phyloP scores from a whole-genome alignment of 1,140 invertebrate species.

The Gyrodactylus salaris region DNA sequence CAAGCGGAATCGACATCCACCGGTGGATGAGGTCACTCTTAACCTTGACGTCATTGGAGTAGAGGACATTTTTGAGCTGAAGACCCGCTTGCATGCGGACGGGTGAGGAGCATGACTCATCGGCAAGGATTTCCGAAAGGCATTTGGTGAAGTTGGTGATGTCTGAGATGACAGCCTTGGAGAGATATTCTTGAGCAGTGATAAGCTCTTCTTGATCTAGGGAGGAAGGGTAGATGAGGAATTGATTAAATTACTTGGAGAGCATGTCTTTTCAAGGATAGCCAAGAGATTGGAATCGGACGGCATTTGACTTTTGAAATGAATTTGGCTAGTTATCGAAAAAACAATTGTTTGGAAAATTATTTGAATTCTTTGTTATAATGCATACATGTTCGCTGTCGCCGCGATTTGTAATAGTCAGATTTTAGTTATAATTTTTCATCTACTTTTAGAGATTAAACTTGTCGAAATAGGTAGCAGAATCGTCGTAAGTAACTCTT shows the following conservation, averaged over 20 bases:
- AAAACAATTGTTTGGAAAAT: too few relatives aligned
- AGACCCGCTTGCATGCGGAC: conserved; percentile 84
- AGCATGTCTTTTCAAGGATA: conserved; percentile 5
- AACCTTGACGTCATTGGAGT: conserved; percentile 56
- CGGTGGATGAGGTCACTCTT: conserved; percentile 49
- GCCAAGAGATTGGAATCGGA: neutral
- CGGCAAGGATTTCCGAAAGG: conserved; percentile 55
- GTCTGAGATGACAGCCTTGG: neutral
- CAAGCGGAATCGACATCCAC: conserved; percentile 55
- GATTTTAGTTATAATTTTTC: too few relatives aligned
- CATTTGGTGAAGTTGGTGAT: neutral
- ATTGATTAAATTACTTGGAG: neutral
- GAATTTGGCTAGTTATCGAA: too few relatives aligned
- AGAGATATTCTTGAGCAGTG: neutral
- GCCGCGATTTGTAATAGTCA: too few relatives aligned
- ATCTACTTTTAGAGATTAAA: too few relatives aligned
- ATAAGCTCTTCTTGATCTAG: conserved; percentile 1
- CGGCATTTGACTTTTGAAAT: neutral
- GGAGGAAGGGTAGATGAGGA: neutral
- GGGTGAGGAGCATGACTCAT: conserved; percentile 51
- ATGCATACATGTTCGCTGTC: too few relatives aligned
- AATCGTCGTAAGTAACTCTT: too few relatives aligned
- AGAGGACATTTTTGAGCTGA: conserved; percentile 87
- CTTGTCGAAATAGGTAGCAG: too few relatives aligned
- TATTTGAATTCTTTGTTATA: too few relatives aligned